Conservation (phyloP, 2,797 vertebrate genomes). For the Tangara arthus region DNA sequence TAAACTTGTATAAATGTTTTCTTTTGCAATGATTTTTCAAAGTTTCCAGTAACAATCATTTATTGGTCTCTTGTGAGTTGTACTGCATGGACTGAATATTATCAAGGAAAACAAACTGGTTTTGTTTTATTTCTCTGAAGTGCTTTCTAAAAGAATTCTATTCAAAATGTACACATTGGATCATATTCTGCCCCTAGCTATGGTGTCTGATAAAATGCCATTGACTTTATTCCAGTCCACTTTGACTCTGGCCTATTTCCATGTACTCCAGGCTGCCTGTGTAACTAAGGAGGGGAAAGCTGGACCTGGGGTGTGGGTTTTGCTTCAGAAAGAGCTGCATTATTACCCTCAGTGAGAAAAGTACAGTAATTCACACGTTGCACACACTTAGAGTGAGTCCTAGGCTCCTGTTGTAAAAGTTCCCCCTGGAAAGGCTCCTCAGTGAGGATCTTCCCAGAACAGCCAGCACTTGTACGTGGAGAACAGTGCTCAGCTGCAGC, state of each 20-base stretch:
- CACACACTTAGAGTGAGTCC: neutral
- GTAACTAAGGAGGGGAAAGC: neutral
- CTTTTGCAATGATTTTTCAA: conserved; percentile 58
- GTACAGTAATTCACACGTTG: neutral
- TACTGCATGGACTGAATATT: conserved; percentile 18
- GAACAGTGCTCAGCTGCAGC: neutral
- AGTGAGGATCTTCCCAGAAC: neutral
- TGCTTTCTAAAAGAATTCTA: conserved; percentile 20
- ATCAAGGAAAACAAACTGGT: conserved; percentile 29
- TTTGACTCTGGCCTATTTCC: conserved; percentile 24
- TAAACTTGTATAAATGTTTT: conserved; percentile 63
- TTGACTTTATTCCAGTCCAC: conserved; percentile 19
- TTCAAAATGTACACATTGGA: neutral
- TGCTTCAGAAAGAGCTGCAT: neutral
- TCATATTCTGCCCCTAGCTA: conserved; percentile 16
- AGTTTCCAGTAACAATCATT: conserved; percentile 62
- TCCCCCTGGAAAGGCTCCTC: neutral
- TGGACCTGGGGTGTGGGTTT: neutral
- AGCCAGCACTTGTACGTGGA: rapidly evolving
- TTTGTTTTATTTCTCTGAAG: conserved; percentile 56
- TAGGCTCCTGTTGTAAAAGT: neutral
- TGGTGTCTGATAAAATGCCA: conserved; percentile 40
- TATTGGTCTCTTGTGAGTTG: conserved; percentile 19
- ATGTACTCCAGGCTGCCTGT: conserved; percentile 1
- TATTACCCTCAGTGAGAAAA: neutral